Percentiles rank a stretch among this genome's conserved stretches.
Evolutionary conservation across 2,888 invertebrate species (phyloP).

Genomic region (Cordilura impudica): DNA sequence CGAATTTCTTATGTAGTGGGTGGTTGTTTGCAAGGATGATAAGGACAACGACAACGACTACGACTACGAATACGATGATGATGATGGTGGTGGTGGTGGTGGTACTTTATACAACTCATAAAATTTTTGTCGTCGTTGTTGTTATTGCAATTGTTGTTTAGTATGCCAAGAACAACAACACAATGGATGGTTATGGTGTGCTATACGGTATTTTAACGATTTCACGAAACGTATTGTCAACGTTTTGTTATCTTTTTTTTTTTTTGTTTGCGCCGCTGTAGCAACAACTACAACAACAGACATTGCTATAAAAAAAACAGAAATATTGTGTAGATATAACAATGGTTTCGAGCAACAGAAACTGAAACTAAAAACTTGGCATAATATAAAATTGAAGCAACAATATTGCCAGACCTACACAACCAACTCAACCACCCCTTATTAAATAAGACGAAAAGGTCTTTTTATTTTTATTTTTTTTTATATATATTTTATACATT

Average conservation of each 20-base stretch:
- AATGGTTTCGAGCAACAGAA: constrained; percentile 21
- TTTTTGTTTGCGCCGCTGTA: constrained; percentile 26
- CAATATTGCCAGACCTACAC: constrained; percentile 13
- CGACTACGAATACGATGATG: not conserved
- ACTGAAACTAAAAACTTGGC: constrained; percentile 34
- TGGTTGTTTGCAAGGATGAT: constrained; percentile 1
- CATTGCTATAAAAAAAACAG: constrained; percentile 32
- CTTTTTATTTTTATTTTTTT: constrained; percentile 8
- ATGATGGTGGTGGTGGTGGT: constrained; percentile 4
- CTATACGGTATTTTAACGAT: constrained; percentile 59
- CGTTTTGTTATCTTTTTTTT: constrained; percentile 32
- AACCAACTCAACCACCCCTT: constrained; percentile 6
- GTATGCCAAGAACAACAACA: constrained; percentile 33
- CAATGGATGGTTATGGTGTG: constrained; percentile 38
- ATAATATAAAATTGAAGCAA: constrained; percentile 46
- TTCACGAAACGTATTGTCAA: constrained; percentile 62
- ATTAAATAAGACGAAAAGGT: not conserved
- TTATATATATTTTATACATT: too few relatives aligned
- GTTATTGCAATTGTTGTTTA: constrained; percentile 20
- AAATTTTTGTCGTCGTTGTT: constrained; percentile 20
- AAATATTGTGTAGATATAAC: constrained; percentile 19
- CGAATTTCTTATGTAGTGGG: constrained; percentile 3
- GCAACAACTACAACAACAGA: constrained; percentile 32
- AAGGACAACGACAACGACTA: not conserved
- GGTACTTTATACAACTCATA: not conserved